Base-by-base conservation (phyloP, 2,113 vertebrate genomes). In the Scalopus aquaticus region DNA sequence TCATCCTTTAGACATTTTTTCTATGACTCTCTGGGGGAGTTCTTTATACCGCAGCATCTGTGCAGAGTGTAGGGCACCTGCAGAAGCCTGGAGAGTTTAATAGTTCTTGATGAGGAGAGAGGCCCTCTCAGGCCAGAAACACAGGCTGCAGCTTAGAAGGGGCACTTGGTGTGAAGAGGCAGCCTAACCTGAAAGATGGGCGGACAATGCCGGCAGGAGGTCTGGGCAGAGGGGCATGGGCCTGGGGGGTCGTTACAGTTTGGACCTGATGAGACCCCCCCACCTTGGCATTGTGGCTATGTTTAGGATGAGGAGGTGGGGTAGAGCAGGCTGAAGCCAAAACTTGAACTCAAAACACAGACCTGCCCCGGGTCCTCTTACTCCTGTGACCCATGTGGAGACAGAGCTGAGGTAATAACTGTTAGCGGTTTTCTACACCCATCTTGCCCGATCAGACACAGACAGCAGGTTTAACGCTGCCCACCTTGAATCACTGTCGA, bases 371-470 rank as follows among this genome's bases (percentile, higher is more conserved):
- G 22, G 32, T 17, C 60, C n/a, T 60, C 37, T 73, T 46, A 37
- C 20, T 4, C 8, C 7, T 39, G 76, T 44, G 78, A 42, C 32
- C 9, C 13, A 9, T 49, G 73, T 54, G 16, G 44, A 79, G 13
- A 26, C 16, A 20, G 3, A 30, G 4, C 1, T 2, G 19, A 20
- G 72, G 26, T 46, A 4, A 7, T 8, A 5, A 30, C 3, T 26
- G 42, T 24, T 16, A 32, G 58, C 20, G 2, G 5, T 37, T 35
- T 46, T 35, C 56, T 30, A n/a, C 17, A 28, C 42, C 77, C 44
- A 3, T 70, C 72, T 46, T 10, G 19, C 6, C 49, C 60, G 16
- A 46, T 5, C 49, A 37, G 42, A 20, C 4, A 0, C 24, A 11
- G 69, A 64, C 44, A 19, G 46, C 65, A 6, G 64, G 11, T 39